Evolutionary conservation across 2,888 invertebrate genomes (phyloP), one percentile per base, ranked within the genome.

Genomic region (Elysia crispata): DNA sequence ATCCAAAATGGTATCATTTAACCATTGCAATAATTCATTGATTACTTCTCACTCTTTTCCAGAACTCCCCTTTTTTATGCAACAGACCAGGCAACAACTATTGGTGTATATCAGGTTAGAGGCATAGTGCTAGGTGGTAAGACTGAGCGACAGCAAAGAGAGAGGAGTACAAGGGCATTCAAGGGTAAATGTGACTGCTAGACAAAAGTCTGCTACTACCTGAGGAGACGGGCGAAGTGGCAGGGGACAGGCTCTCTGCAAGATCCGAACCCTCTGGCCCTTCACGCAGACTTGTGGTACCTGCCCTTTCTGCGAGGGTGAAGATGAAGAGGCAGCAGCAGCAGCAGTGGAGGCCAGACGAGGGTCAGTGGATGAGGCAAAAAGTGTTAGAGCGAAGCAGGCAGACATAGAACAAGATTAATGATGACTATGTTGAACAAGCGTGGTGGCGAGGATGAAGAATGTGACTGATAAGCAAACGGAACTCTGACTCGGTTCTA

Each of bases 231-330:
- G 80, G 80, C 31, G 80, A 80, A n/a, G 80, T 80, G 70, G 80
- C 80, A 69, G 80, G 80, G 60, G 80, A 80, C 54, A 80, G 69
- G 67, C 80, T 80, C 80, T 80, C 80, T 1, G 80, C 80, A 75
- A 80, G 80, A 80, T 80, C 80, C 69, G 80, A 80, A 75, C 80
- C 80, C 80, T 80, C 80, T 5, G 80, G 80, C 49, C 80, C 80
- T 73, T 80, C 80, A 62, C 80, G 31, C 23, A 80, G 80, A 76
- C 80, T 70, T 54, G 80, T 80, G 60, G 62, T 75, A 60, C 66
- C 75, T 49, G 76, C 69, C 69, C 80, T 67, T 72, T 72, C 79
- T 79, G 73, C 73, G 30, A 76, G 67, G 33, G 74, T 69, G 3
- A 41, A 11, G 41, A 3, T 6, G 41, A 3, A 60, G 60, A 3